A percentile compares a stretch with the other conserved stretches of the same genome.
Conservation (phyloP, 92 coral and sea anemone species). For the Zoanthus sociatus region DNA sequence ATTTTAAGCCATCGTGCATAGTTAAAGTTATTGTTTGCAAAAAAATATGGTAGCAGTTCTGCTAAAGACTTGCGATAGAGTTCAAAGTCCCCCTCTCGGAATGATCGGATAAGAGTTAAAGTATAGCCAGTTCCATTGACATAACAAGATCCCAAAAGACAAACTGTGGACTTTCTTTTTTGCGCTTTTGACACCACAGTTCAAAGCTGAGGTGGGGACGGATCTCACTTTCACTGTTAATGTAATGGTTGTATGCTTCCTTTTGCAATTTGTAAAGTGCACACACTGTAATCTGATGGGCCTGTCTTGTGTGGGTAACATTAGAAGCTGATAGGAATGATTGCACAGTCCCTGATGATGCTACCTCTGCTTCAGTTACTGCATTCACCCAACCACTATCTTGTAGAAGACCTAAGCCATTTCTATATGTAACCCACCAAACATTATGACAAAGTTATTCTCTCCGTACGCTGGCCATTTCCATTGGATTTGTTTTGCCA, state of each 20-base stretch:
- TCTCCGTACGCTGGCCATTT: slow-evolving; percentile 29
- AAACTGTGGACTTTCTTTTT: slow-evolving; percentile 41
- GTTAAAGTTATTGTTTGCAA: slow-evolving; percentile 59
- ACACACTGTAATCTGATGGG: background rate
- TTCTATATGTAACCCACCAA: slow-evolving; percentile 10
- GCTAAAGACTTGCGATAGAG: slow-evolving; percentile 66
- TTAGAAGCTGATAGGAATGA: slow-evolving; percentile 63
- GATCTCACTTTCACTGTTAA: background rate
- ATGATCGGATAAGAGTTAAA: slow-evolving; percentile 47
- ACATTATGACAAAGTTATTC: slow-evolving; percentile 18
- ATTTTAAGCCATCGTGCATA: slow-evolving; percentile 62
- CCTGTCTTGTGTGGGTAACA: slow-evolving; percentile 61
- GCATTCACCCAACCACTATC: slow-evolving; percentile 67
- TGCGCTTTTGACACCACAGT: background rate
- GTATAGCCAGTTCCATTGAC: slow-evolving; percentile 61
- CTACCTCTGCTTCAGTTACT: slow-evolving; percentile 61
- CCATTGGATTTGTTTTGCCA: slow-evolving; percentile 40
- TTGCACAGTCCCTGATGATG: slow-evolving; percentile 68
- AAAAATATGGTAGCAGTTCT: slow-evolving; percentile 62
- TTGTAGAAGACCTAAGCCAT: slow-evolving; percentile 44
- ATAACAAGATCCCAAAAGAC: slow-evolving; percentile 57
- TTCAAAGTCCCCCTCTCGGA: slow-evolving; percentile 62
- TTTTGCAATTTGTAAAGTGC: slow-evolving; percentile 25
- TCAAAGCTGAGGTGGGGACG: background rate
- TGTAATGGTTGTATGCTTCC: slow-evolving; percentile 27